phyloP scores from a whole-genome alignment of 2,797 vertebrate species.

The Tadarida brasiliensis region DNA sequence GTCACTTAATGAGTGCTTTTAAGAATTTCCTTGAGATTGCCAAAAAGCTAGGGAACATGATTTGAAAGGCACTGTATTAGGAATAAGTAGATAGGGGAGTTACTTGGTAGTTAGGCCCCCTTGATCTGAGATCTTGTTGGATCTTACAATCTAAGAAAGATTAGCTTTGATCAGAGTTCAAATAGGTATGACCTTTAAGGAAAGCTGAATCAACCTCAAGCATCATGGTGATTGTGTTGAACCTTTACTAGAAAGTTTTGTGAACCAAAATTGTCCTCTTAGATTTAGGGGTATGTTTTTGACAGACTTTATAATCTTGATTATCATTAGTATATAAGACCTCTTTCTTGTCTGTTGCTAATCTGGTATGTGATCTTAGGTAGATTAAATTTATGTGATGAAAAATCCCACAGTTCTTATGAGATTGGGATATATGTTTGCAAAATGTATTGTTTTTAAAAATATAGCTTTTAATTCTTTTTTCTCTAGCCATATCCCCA shows the following conservation, averaged over 20 bases:
- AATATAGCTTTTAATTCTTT: slow-evolving; percentile 9
- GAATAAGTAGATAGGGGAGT: slow-evolving; percentile 19
- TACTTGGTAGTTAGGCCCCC: background rate
- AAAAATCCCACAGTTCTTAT: slow-evolving; percentile 2
- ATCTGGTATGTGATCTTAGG: background rate
- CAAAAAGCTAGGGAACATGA: slow-evolving; percentile 40
- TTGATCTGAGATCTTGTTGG: slow-evolving; percentile 36
- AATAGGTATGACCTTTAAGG: slow-evolving; percentile 28
- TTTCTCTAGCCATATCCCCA: background rate
- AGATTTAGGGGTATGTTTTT: slow-evolving; percentile 31
- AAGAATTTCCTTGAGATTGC: slow-evolving; percentile 45
- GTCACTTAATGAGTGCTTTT: slow-evolving; percentile 54
- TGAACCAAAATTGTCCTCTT: slow-evolving; percentile 42
- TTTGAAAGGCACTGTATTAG: slow-evolving; percentile 2
- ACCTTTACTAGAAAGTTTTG: slow-evolving; percentile 23
- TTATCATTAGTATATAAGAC: background rate
- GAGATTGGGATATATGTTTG: slow-evolving; percentile 12
- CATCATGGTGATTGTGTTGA: slow-evolving; percentile 26
- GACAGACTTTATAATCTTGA: slow-evolving; percentile 10
- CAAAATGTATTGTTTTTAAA: slow-evolving; percentile 20
- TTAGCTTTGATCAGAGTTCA: slow-evolving; percentile 39
- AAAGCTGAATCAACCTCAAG: background rate
- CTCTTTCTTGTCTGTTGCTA: slow-evolving; percentile 29
- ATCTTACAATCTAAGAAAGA: background rate
- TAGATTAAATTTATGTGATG: slow-evolving; percentile 49